phyloP scores from a whole-genome alignment of 2,113 vertebrate genomes.

The Stegastes partitus region DNA sequence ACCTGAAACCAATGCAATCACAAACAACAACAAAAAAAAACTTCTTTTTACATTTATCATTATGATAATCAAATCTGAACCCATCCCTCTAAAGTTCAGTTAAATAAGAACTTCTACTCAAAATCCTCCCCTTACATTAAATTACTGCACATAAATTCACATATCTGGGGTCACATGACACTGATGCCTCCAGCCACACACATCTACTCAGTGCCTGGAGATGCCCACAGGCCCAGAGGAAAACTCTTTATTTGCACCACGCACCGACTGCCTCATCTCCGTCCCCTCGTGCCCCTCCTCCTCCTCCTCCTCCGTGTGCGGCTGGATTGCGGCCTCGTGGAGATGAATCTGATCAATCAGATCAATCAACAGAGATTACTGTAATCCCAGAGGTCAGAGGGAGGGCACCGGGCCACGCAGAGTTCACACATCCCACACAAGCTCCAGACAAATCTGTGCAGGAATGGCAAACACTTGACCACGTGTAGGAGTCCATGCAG shows the following conservation, averaged over 20 bases:
- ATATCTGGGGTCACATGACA: slow-evolving; percentile 21
- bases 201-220: background rate
- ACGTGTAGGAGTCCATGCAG: background rate
- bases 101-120: slow-evolving; percentile 3
- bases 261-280: slow-evolving; percentile 26
- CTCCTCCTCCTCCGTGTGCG: no score
- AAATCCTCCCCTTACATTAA: slow-evolving; percentile 3
- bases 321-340: slow-evolving; percentile 62
- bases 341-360: slow-evolving; percentile 80
- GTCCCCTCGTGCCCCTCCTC: no score
- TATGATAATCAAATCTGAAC: slow-evolving; percentile 1
- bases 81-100: background rate
- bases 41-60: background rate
- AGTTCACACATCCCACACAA: slow-evolving; percentile 68
- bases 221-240: slow-evolving; percentile 21
- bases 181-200: background rate
- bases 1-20: background rate
- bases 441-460: slow-evolving; percentile 53
- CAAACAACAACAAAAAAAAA: background rate
- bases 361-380: slow-evolving; percentile 81
- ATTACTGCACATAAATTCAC: slow-evolving; percentile 17
- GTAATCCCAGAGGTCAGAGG: slow-evolving; percentile 72
- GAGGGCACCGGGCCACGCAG: slow-evolving; percentile 72
- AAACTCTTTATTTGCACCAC: slow-evolving; percentile 38
- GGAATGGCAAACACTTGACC: slow-evolving; percentile 51